Evolutionary conservation across 2,113 vertebrate species (phyloP).

Genomic region (Lampris megalopsis): DNA sequence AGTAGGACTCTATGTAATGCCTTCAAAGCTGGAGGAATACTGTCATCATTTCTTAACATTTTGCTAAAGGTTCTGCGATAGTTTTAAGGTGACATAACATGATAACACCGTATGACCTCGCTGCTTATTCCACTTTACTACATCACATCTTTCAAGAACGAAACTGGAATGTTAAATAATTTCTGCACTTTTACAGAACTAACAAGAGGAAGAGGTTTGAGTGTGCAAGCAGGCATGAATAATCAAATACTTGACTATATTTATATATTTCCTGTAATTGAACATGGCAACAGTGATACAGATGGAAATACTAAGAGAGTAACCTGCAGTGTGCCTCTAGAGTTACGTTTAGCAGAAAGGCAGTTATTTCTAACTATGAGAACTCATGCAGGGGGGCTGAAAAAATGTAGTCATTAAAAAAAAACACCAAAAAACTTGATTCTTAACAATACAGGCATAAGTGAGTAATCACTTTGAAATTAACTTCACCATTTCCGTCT

Average conservation of each 20-base stretch:
- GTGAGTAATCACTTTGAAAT: conserved; percentile 59
- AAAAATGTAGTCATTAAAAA: too few relatives aligned
- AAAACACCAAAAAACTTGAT: too few relatives aligned
- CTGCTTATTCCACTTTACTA: conserved; percentile 26
- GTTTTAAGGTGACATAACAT: not conserved
- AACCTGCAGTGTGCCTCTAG: not conserved
- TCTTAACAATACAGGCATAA: not conserved
- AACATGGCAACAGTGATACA: conserved; percentile 17
- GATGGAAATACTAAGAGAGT: not conserved
- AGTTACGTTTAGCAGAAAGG: not conserved
- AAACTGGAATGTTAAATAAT: conserved; percentile 52
- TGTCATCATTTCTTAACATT: not conserved
- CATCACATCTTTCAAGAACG: conserved; percentile 44
- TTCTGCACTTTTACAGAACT: conserved; percentile 51
- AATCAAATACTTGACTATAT: conserved; percentile 35
- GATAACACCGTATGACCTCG: not conserved
- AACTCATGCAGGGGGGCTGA: too few relatives aligned
- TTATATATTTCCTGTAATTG: conserved; percentile 43
- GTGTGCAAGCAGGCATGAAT: conserved; percentile 39
- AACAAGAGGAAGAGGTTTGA: conserved; percentile 52
- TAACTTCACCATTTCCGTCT: conserved; percentile 44
- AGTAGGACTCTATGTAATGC: not conserved
- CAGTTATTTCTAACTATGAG: too few relatives aligned
- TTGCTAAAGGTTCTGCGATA: not conserved
- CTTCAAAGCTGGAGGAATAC: not conserved